These are phyloP conservation scores for Aphelinus certus DNA, from an alignment of 1,140 invertebrate species.

Conservation along the genomic window DNA sequence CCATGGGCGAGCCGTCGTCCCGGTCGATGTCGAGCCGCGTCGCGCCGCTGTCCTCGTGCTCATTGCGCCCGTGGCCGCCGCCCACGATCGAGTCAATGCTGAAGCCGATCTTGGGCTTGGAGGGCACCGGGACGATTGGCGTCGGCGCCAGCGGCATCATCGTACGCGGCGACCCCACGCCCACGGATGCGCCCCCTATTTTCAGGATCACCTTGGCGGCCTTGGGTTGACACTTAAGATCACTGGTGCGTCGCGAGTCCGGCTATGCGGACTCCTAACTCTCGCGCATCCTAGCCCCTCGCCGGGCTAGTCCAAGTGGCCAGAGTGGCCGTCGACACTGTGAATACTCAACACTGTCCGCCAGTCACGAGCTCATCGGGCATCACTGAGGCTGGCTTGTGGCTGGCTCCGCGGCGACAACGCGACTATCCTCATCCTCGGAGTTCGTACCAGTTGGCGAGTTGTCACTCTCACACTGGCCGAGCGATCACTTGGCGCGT, in stretches of 20 bases:
- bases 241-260: too few relatives aligned
- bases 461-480: slow-evolving; percentile 14
- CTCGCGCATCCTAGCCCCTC: too few relatives aligned
- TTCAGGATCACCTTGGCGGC: slow-evolving; percentile 26
- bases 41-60: slow-evolving; percentile 49
- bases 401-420: not conserved
- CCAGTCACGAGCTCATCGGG: not conserved
- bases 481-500: slow-evolving; percentile 9
- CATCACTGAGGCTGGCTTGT: not conserved
- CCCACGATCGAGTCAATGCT: slow-evolving; percentile 95
- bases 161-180: slow-evolving; percentile 59
- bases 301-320: too few relatives aligned
- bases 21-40: slow-evolving; percentile 56
- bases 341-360: slow-evolving; percentile 20
- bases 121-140: slow-evolving; percentile 81
- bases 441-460: not conserved
- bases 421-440: not conserved
- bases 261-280: too few relatives aligned
- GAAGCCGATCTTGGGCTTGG: slow-evolving; percentile 93
- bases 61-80: slow-evolving; percentile 61
- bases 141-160: slow-evolving; percentile 93
- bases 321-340: not conserved
- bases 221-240: not conserved
- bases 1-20: slow-evolving; percentile 56
- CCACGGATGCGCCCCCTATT: slow-evolving; percentile 3